Conservation (phyloP, 2,113 vertebrate genomes). For the Chloropsis hardwickii region DNA sequence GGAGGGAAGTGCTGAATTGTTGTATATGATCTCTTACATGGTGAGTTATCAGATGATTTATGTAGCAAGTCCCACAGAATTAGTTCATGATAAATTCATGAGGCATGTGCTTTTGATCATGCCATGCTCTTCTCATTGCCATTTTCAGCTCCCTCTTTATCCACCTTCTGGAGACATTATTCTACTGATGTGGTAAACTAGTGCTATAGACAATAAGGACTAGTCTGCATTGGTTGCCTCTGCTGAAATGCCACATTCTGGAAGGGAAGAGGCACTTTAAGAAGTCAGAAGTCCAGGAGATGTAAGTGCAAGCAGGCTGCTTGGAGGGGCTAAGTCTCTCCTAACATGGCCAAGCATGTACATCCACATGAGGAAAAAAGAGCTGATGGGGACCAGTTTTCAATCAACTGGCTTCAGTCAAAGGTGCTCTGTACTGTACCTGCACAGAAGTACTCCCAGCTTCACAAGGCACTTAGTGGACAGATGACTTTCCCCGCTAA, state of each 20-base stretch:
- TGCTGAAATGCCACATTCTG: not conserved
- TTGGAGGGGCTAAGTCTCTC: not conserved
- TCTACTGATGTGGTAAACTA: not conserved
- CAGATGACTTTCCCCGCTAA: not conserved
- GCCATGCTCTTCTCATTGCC: not conserved
- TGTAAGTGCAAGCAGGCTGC: not conserved
- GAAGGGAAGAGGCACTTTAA: not conserved
- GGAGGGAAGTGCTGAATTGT: not conserved
- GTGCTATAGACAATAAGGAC: not conserved
- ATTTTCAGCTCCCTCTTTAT: not conserved
- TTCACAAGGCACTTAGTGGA: not conserved
- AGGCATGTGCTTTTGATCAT: constrained; percentile 2
- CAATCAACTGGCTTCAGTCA: not conserved
- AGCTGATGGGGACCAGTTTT: not conserved
- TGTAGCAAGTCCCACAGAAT: constrained; percentile 15
- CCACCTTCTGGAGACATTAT: not conserved
- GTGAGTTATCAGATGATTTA: constrained; percentile 25
- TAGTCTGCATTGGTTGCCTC: not conserved
- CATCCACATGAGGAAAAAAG: not conserved
- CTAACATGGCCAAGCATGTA: not conserved
- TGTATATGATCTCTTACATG: constrained; percentile 25
- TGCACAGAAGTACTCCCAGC: not conserved
- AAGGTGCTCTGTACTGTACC: not conserved
- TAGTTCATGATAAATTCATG: constrained; percentile 51
- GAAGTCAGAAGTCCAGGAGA: not conserved